A percentile compares a stretch with the other conserved stretches of the same genome.
phyloP scores from a whole-genome alignment of 1,140 invertebrate genomes.

The Sitophilus oryzae region DNA sequence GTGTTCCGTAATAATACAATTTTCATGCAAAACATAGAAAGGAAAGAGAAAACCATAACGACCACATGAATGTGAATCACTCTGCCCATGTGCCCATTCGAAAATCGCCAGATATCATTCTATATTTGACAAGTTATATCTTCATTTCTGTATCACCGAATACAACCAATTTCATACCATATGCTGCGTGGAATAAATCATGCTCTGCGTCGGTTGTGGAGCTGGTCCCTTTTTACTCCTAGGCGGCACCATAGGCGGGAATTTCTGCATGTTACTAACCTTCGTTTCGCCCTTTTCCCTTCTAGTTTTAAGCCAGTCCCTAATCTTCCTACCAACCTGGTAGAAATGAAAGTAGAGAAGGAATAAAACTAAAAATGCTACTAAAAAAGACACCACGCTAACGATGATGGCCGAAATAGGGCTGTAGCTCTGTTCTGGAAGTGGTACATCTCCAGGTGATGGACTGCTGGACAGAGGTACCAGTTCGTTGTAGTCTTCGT shows the following conservation, averaged over 20 bases:
- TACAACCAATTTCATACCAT: conserved; percentile 19
- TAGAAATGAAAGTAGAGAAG: conserved; percentile 44
- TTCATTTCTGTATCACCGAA: neutral
- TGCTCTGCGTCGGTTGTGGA: conserved; percentile 4
- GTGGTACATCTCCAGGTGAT: conserved; percentile 9
- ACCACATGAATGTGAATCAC: no score
- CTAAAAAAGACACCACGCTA: conserved; percentile 41
- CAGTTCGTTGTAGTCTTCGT: conserved; percentile 21
- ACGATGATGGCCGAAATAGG: conserved; percentile 37
- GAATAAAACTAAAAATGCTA: conserved; percentile 41
- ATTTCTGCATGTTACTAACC: conserved; percentile 9
- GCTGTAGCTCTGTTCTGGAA: conserved; percentile 32
- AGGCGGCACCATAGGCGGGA: conserved; percentile 28
- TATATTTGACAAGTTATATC: neutral
- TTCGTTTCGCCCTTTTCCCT: conserved; percentile 21
- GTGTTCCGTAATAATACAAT: no score
- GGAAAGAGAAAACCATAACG: no score
- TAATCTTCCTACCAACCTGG: conserved; percentile 39
- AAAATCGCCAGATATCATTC: neutral
- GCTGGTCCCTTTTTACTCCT: conserved; percentile 22
- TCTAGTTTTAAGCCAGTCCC: conserved; percentile 35
- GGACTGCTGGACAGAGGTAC: conserved; percentile 8
- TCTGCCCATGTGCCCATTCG: no score
- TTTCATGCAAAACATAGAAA: no score
- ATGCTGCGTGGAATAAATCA: conserved; percentile 26